Evolutionary conservation across 2,888 invertebrate species (phyloP).

Genomic region (Piscicola geometra): DNA sequence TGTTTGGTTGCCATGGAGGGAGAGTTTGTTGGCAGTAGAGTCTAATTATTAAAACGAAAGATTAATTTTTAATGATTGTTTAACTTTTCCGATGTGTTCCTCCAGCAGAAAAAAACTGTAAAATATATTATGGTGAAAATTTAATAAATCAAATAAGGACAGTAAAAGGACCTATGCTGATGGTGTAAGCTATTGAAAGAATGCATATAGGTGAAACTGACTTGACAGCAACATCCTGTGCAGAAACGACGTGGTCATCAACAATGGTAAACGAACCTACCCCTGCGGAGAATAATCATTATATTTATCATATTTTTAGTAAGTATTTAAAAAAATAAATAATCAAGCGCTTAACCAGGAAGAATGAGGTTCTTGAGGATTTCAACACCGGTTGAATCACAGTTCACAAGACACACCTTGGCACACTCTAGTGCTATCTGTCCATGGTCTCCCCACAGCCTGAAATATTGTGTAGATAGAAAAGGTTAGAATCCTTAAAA

Average conservation of each 20-base stretch:
- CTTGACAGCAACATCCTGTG: constrained; percentile 91
- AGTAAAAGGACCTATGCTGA: too few relatives aligned
- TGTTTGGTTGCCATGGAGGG: constrained; percentile 37
- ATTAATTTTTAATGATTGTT: constrained; percentile 24
- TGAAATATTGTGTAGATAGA: constrained; percentile 40
- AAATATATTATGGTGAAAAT: constrained; percentile 32
- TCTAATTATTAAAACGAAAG: background rate
- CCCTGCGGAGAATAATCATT: constrained; percentile 46
- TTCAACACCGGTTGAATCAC: constrained; percentile 87
- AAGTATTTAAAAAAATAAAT: too few relatives aligned
- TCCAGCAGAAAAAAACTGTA: constrained; percentile 81
- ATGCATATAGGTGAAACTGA: constrained; percentile 54
- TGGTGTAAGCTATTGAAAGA: too few relatives aligned
- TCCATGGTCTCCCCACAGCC: constrained; percentile 95
- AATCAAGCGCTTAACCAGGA: constrained; percentile 68
- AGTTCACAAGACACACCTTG: constrained; percentile 87
- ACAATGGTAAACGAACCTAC: constrained; percentile 70
- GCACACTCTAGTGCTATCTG: constrained; percentile 81
- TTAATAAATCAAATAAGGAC: background rate
- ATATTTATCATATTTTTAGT: constrained; percentile 9
- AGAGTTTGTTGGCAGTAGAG: background rate
- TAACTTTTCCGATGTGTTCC: constrained; percentile 68
- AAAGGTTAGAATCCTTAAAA: too few relatives aligned
- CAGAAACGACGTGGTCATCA: constrained; percentile 78
- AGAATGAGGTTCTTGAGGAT: constrained; percentile 87